Base-by-base conservation (phyloP, 2,797 vertebrate species). In the Sorex maritimensis region DNA sequence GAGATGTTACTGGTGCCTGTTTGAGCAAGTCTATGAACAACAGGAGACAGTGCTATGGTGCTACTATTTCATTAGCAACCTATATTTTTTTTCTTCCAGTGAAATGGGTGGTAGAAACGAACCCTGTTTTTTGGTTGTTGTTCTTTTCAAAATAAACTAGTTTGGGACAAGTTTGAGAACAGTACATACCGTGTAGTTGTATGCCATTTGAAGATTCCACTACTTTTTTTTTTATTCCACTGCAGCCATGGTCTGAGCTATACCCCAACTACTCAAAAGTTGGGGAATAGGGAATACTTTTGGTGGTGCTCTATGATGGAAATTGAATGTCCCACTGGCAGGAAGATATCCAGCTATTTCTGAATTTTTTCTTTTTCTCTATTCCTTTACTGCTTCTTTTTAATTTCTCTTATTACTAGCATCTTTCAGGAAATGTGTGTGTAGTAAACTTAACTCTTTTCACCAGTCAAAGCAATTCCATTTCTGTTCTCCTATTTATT, bases 31-130 rank as follows among this genome's bases (percentile, higher is more conserved):
- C 41, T 5, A 44, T 44, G 41, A 44, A 44, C 41, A 44, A 44
- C 41, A 7, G 41, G 41, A 44, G 41, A 44, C 2, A 44, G 41
- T 44, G 41, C 41, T 44, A 44, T 44, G 7, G 41, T 44, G 41
- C 41, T 44, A 44, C 41, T 44, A 81, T 71, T 88, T 89, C 9
- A 80, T 17, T 11, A 83, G 23, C 5, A 91, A 86, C n/a, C 74
- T 73, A 68, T 71, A 94, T 78, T 23, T 58, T 8, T 2, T 77
- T 46, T 30, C n/a, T 81, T 93, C 67, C 2, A 38, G 11, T 77
- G n/a, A 93, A 24, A 46, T 71, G 58, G 13, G 21, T 65, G 24
- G 24, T 72, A 52, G 58, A 23, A 34, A 92, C 28, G 65, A 91
- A 61, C 8, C 0, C 1, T 63, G 0, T 68, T 61, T 61, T 72